Evolutionary conservation across 1,140 invertebrate species (phyloP).

Genomic region (Bombus vancouverensis): DNA sequence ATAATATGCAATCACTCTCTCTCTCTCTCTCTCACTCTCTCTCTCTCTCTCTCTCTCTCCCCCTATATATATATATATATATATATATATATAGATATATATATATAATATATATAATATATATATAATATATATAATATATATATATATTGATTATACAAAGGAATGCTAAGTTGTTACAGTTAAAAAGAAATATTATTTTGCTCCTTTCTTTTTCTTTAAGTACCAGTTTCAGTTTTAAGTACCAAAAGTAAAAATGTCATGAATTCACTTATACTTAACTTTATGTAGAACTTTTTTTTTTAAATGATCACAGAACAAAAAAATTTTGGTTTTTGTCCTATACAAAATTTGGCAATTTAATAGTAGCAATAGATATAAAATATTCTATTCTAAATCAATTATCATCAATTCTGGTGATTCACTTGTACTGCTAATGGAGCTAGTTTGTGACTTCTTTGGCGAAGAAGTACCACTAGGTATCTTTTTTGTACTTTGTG

Average conservation of each 20-base stretch:
- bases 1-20: background rate
- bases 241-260: conserved; percentile 49
- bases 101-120: background rate
- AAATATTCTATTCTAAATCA: conserved; percentile 76
- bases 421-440: conserved; percentile 80
- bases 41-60: too few species aligned
- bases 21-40: too few species aligned
- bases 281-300: background rate
- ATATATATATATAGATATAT: conserved; percentile 11
- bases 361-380: conserved; percentile 9
- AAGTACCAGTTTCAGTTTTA: too few species aligned
- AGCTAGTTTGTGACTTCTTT: conserved; percentile 76
- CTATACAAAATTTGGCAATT: conserved; percentile 25
- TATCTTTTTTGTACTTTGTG: conserved; percentile 73
- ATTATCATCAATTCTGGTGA: conserved; percentile 82
- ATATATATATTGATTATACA: background rate
- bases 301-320: background rate
- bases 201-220: conserved; percentile 9
- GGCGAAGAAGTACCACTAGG: conserved; percentile 62
- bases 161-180: conserved; percentile 30
- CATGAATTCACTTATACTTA: conserved; percentile 11
- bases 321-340: conserved; percentile 4
- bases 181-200: conserved; percentile 9
- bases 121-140: conserved; percentile 7
- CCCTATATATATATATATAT: conserved; percentile 15